A percentile compares a stretch with the other conserved stretches of the same genome.
These are phyloP conservation scores for Holothuria leucospilota DNA, from an alignment of 53 echinoderm and acorn worm genomes.

Conservation along the genomic window DNA sequence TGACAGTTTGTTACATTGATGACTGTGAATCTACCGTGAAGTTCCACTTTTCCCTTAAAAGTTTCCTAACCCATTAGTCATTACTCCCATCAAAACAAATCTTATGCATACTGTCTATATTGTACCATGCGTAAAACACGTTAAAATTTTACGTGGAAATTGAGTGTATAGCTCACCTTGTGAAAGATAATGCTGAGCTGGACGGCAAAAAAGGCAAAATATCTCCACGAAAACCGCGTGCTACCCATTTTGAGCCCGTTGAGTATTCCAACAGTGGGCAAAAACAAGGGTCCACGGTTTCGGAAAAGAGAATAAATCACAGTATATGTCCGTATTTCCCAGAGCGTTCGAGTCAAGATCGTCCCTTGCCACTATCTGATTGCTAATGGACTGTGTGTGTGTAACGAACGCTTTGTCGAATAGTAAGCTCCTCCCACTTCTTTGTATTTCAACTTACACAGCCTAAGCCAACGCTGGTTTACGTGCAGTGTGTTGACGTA, in stretches of 20 bases:
- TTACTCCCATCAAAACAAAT: too few relatives aligned
- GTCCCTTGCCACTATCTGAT: slow-evolving; percentile 44
- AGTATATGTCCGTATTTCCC: slow-evolving; percentile 46
- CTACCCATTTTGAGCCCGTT: slow-evolving; percentile 78
- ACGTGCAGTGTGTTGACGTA: neutral
- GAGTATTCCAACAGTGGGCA: slow-evolving; percentile 50
- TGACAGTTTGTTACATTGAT: too few relatives aligned
- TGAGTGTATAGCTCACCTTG: slow-evolving; percentile 69
- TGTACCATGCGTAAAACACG: slow-evolving; percentile 23
- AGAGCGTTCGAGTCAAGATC: neutral
- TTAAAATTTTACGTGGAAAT: slow-evolving; percentile 33
- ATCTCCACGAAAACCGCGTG: slow-evolving; percentile 89
- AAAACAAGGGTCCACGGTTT: slow-evolving; percentile 45
- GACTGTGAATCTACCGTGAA: too few relatives aligned
- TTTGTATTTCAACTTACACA: neutral
- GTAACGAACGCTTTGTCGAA: slow-evolving; percentile 16
- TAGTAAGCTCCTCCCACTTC: slow-evolving; percentile 42
- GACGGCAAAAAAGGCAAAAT: slow-evolving; percentile 88
- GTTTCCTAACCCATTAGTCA: too few relatives aligned
- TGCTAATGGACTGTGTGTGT: slow-evolving; percentile 51
- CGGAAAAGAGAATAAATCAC: slow-evolving; percentile 46
- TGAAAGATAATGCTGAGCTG: slow-evolving; percentile 80
- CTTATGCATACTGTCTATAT: neutral
- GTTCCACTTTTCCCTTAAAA: too few relatives aligned
- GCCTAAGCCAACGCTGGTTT: neutral